phyloP scores from a whole-genome alignment of 2,113 vertebrate species.

The Pogona vitticeps region DNA sequence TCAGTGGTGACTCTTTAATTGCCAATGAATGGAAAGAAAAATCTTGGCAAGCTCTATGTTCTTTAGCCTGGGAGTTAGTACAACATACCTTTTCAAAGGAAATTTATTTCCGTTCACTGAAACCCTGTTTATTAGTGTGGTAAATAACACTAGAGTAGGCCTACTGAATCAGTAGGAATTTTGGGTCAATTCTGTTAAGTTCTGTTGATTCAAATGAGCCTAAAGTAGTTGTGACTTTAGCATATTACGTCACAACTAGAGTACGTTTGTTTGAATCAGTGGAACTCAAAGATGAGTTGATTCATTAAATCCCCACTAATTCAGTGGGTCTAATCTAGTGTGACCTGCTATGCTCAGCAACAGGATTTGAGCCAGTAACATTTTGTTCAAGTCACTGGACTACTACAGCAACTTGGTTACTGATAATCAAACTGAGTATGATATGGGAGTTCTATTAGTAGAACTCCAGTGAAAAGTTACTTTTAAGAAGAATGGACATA shows the following conservation, averaged over 20 bases:
- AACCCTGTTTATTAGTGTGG: neutral
- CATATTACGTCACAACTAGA: too few species aligned
- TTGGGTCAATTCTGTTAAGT: too few species aligned
- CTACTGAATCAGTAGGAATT: too few species aligned
- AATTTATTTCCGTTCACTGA: neutral
- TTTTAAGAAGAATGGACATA: neutral
- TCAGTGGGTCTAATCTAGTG: too few species aligned
- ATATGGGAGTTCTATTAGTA: neutral
- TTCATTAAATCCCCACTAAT: too few species aligned
- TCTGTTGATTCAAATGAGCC: too few species aligned
- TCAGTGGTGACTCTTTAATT: neutral
- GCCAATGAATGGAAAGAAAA: neutral
- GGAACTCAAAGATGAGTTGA: too few species aligned
- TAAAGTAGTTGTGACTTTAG: too few species aligned
- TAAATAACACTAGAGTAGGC: neutral
- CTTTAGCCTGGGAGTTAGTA: neutral
- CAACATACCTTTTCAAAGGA: constrained; percentile 22
- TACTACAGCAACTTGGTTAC: constrained; percentile 9
- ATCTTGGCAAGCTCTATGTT: neutral
- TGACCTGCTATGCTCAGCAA: too few species aligned
- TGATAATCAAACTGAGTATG: neutral
- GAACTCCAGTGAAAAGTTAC: neutral
- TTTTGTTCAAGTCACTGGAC: neutral
- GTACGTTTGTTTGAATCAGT: too few species aligned
- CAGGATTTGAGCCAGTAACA: neutral